phyloP scores from a whole-genome alignment of 2,888 invertebrate genomes.

The Trisateles emortualis region DNA sequence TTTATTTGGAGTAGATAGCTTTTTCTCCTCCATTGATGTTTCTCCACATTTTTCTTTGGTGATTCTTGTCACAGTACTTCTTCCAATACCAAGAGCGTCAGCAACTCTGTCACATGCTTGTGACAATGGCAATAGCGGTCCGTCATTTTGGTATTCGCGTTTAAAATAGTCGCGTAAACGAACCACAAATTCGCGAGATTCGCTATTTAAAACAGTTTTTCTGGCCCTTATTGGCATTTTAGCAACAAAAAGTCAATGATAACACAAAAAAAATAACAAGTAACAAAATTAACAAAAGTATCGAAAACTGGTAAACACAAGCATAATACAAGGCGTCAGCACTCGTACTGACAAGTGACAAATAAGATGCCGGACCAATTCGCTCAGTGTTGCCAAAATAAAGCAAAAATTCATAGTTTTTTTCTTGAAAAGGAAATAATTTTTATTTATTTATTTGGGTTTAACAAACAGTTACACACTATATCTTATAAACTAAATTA shows the following conservation, averaged over 20 bases:
- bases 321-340: neutral
- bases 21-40: neutral
- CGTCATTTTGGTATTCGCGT: slow-evolving; percentile 34
- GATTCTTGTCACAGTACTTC: slow-evolving; percentile 27
- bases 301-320: neutral
- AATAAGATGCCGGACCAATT: no score
- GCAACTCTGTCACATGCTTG: slow-evolving; percentile 32
- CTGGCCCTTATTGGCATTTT: slow-evolving; percentile 24
- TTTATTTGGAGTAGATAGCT: slow-evolving; percentile 7
- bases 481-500: no score
- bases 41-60: slow-evolving; percentile 29
- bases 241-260: no score
- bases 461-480: no score
- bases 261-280: no score
- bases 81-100: slow-evolving; percentile 36
- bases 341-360: slow-evolving; percentile 6
- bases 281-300: slow-evolving; percentile 9
- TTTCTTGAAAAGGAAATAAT: no score
- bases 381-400: no score
- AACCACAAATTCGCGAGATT: slow-evolving; percentile 26
- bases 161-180: slow-evolving; percentile 36
- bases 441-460: no score
- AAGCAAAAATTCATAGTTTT: no score
- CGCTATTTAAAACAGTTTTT: slow-evolving; percentile 22
- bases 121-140: slow-evolving; percentile 34